Conservation (phyloP, 1,140 invertebrate genomes). For the Pemphigus obesinymphae region DNA sequence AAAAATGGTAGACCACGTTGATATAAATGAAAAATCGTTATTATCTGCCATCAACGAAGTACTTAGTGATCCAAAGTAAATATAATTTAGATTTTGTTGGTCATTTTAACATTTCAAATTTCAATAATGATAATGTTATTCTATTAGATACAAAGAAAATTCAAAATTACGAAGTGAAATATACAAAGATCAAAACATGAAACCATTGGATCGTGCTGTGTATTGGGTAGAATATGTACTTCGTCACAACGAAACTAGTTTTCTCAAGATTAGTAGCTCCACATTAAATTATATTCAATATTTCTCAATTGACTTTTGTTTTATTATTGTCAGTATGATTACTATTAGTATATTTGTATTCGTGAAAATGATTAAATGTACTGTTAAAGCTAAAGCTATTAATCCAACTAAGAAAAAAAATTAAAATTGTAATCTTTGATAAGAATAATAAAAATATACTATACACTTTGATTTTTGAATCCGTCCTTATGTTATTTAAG, state of each 20-base stretch:
- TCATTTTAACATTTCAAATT: too few species aligned
- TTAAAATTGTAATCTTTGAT: not conserved
- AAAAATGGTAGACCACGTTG: not conserved
- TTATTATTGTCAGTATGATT: not conserved
- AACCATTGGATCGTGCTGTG: slow-evolving; percentile 60
- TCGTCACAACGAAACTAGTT: slow-evolving; percentile 56
- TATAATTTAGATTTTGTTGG: not conserved
- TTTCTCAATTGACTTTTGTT: slow-evolving; percentile 54
- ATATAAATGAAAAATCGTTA: slow-evolving; percentile 16
- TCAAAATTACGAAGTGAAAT: slow-evolving; percentile 55
- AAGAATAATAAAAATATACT: too few species aligned
- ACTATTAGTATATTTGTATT: not conserved
- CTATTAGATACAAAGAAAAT: slow-evolving; percentile 53
- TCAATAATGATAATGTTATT: not conserved
- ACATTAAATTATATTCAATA: slow-evolving; percentile 54
- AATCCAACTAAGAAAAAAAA: not conserved
- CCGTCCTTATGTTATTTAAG: too few species aligned
- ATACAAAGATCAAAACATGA: slow-evolving; percentile 60
- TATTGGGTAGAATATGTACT: slow-evolving; percentile 68
- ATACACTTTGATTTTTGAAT: too few species aligned
- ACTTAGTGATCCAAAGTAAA: not conserved
- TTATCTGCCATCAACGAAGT: not conserved
- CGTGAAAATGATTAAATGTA: not conserved
- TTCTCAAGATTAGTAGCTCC: slow-evolving; percentile 53
- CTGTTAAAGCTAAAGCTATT: not conserved